Evolutionary conservation across 2,797 vertebrate genomes (phyloP), one percentile per base, ranked within the genome.

Genomic region (Diglossa cyanea): DNA sequence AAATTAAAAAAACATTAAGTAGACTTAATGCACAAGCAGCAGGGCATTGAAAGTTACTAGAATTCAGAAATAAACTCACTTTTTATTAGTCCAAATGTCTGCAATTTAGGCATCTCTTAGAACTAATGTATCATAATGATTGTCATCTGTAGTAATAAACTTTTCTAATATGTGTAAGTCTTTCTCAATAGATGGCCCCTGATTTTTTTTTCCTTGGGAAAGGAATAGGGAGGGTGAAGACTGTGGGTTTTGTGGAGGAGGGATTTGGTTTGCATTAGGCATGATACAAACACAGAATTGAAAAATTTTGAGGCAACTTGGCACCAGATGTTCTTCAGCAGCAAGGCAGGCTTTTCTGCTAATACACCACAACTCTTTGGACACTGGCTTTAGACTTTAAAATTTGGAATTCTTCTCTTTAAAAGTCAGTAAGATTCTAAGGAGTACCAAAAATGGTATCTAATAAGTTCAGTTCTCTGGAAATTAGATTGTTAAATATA

Each of bases 191-290:
- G 53, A 47, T 54, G 70, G 72, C 62, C 68, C n/a, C n/a, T 83
- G 42, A 10, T 57, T 37, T 74, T 67, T 67, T 48, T 21, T 28
- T 48, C 47, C 91, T 81, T 73, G 37, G 23, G 45, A 51, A 71
- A 24, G 50, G 39, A 61, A 19, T 25, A 87, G 61, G 71, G 65
- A 90, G 54, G 42, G 79, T 47, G 13, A 80, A 83, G 39, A 62
- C 61, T 73, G 17, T 72, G 79, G 3, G 13, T 83, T 93, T 58
- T 87, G 53, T 78, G 88, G 26, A 86, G 26, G 17, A 10, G 7
- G 28, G 7, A 51, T 93, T 95, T 91, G 78, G 68, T 93, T 94
- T 96, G 85, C 92, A 93, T 94, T 94, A 94, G 45, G 66, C 66
- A 9, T 66, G 78, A 63, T 66, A 54, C 45, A 78, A 88, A 87